Base-by-base conservation (phyloP, 2,797 vertebrate genomes). In the Xenops minutus region DNA sequence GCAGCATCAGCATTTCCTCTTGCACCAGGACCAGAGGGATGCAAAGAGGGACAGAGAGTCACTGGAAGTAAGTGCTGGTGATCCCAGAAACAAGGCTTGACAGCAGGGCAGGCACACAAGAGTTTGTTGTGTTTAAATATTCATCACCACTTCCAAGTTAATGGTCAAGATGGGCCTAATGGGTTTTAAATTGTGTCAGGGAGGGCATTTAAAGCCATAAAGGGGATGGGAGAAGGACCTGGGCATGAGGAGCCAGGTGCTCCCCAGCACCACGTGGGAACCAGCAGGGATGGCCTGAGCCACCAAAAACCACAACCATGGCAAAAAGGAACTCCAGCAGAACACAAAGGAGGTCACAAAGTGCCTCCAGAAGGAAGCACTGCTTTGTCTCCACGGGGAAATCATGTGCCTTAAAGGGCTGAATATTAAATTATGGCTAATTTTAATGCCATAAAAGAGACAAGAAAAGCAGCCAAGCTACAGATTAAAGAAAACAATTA, bases 351-450 rank as follows among this genome's bases (percentile, higher is more conserved):
- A 92, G 89, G 88, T 85, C 93, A 87, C 19, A 6, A 26, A 68
- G 56, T 26, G 61, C 82, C 85, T 89, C 56, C 72, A 27, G 85
- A 51, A 63, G 4, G 19, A 69, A 92, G 80, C 66, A 12, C 6
- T 5, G 62, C 32, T 66, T 69, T 5, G 0, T 16, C 58, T 88
- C 93, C 4, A 0, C 9, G 36, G 91, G 90, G 66, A 92, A 73
- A 81, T 62, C 4, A 3, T 12, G 46, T 15, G 76, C 83, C 74
- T 90, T 63, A 27, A 85, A 93, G 90, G 85, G 56, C 41, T 92
- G 93, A 67, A 93, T 78, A 73, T 56, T 69, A 84, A 95, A 92
- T 85, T 56, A 77, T 85, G 23, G 72, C 58, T 93, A 73, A 71
- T 84, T 90, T 67, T 68, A 76, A 61, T 44, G 63, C 55, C 14